Base-by-base conservation (phyloP, 2,888 invertebrate species). In the Embidobia sp. region DNA sequence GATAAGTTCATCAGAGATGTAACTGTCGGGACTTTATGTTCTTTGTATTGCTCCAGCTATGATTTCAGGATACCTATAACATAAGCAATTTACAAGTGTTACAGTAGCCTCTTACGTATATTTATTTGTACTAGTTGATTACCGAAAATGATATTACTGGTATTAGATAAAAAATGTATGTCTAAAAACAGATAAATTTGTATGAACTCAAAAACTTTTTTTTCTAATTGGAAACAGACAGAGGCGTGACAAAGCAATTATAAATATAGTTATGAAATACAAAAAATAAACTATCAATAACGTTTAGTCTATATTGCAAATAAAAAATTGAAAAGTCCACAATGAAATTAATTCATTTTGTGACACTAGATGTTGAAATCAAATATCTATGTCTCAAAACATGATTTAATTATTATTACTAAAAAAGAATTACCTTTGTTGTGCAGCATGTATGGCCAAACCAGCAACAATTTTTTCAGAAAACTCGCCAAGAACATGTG, bases 401-500 rank as follows among this genome's bases (percentile, higher is more conserved):
- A n/a, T 40, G 15, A 40, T 13, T 42, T 42, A 1, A 18, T 18
- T 11, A 18, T 13, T n/a, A 10, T n/a, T 42, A 4, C 19, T 18
- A 13, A n/a, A n/a, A n/a, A n/a, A n/a, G n/a, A 31, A 89, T 91
- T 87, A 91, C 91, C 91, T 91, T 46, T 90, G 86, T 64, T 93
- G 95, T 61, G 94, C 90, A 51, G 91, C 91, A 79, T 94, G 92
- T 79, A 97, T 90, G 0, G 94, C 91, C 11, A 93, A 90, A 0
- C 95, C 95, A 0, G 94, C 94, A 8, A 94, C 92, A 69, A 97
- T 91, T 89, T 95, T 95, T 89, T 97, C 97, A 3, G 94, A 93
- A 83, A 95, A 93, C 87, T 94, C 95, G 75, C 94, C 92, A 69
- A 96, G 90, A 15, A 91, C 88, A 57, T 91, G 89, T 1, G 91